phyloP scores from a whole-genome alignment of 2,113 vertebrate genomes.

The Aspiorhynchus laticeps region DNA sequence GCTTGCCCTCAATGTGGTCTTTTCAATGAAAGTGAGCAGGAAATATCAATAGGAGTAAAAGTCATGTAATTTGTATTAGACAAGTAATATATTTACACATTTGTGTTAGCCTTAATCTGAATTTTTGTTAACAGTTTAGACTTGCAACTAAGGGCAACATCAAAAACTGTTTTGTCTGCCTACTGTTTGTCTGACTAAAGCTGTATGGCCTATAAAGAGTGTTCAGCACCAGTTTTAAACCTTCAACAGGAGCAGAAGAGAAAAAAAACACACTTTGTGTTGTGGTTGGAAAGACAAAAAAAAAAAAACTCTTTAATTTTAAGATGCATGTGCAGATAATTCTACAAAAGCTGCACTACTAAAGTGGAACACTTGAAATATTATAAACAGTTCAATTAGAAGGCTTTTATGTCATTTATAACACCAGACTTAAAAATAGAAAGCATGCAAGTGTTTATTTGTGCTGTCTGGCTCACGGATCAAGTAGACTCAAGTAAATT shows the following conservation, averaged over 20 bases:
- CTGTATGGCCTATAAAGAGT: background rate
- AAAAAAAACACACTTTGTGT: conserved; percentile 43
- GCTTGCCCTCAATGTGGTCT: background rate
- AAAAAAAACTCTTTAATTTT: conserved; percentile 61
- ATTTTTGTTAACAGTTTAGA: background rate
- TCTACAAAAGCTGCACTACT: conserved; percentile 56
- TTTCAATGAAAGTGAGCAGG: background rate
- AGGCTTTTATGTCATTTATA: conserved; percentile 52
- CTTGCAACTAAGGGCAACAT: background rate
- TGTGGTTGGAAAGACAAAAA: conserved; percentile 57
- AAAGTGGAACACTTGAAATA: conserved; percentile 60
- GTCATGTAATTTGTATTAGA: background rate
- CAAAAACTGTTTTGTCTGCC: background rate
- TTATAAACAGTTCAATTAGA: conserved; percentile 65
- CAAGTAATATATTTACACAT: background rate
- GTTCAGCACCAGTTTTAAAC: conserved; percentile 18
- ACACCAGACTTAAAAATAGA: conserved; percentile 57
- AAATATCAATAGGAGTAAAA: background rate
- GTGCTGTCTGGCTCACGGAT: conserved; percentile 13
- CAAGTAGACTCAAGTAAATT: conserved; percentile 37
- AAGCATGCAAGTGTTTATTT: conserved; percentile 48
- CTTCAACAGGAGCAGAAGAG: background rate
- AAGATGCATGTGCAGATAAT: conserved; percentile 62
- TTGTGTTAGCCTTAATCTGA: background rate
- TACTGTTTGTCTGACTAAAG: background rate